Evolutionary conservation across 2,113 vertebrate species (phyloP).

Genomic region (Muntiacus muntjak): DNA sequence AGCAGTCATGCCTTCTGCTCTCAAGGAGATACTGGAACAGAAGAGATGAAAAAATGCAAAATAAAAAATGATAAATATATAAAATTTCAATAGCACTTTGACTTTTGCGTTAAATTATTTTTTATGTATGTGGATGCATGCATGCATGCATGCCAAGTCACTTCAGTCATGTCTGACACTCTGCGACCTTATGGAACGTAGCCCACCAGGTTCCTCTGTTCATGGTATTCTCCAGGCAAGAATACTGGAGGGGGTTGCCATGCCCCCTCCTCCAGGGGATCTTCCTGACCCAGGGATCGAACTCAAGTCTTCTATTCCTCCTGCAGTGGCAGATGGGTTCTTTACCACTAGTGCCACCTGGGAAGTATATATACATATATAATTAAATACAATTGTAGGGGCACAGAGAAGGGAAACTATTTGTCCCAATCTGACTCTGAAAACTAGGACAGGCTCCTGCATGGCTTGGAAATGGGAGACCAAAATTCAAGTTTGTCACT

Average conservation of each 20-base stretch:
- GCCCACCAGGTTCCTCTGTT: not conserved
- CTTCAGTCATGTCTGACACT: not conserved
- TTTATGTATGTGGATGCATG: not conserved
- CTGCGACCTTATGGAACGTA: not conserved
- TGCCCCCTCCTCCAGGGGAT: not conserved
- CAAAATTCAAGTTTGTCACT: not conserved
- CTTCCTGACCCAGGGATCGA: not conserved
- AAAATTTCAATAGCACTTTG: not conserved
- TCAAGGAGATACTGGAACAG: not conserved
- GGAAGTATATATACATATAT: not conserved
- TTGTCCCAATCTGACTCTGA: not conserved
- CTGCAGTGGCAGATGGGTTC: not conserved
- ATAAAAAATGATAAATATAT: not conserved
- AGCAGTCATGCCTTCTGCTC: not conserved
- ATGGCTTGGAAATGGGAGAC: not conserved
- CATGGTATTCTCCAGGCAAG: not conserved
- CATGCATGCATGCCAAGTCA: not conserved
- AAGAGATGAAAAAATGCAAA: not conserved
- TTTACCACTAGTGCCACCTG: not conserved
- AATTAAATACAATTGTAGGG: not conserved
- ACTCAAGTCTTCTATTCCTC: not conserved
- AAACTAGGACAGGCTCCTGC: not conserved
- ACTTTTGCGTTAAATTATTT: not conserved
- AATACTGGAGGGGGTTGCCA: not conserved
- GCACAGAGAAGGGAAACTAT: not conserved